These are phyloP conservation scores for Urophycis tenuis DNA, from an alignment of 2,797 vertebrate species.

Conservation along the genomic window DNA sequence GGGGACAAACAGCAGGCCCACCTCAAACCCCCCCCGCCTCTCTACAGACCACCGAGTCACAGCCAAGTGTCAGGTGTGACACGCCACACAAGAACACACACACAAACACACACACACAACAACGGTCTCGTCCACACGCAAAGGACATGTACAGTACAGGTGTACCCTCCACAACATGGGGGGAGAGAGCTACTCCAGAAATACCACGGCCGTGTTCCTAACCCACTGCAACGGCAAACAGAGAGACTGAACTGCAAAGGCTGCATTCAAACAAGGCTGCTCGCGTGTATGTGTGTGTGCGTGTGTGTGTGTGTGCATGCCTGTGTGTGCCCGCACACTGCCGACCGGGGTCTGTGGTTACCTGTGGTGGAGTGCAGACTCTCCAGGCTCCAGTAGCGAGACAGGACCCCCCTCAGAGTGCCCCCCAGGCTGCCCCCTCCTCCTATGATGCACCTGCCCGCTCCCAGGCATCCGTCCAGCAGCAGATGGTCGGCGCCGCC, in stretches of 20 bases:
- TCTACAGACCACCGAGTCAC: background rate
- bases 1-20: background rate
- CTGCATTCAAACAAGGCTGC: background rate
- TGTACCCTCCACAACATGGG: background rate
- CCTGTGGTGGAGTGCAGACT: slow-evolving; percentile 91
- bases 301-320: slow-evolving; percentile 1
- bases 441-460: slow-evolving; percentile 61
- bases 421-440: slow-evolving; percentile 62
- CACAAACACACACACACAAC: background rate
- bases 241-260: background rate
- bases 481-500: slow-evolving; percentile 6
- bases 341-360: slow-evolving; percentile 47
- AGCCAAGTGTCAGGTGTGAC: background rate
- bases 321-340: background rate
- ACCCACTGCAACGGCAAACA: background rate
- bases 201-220: background rate
- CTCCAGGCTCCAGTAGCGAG: slow-evolving; percentile 92
- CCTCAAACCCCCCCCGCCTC: background rate
- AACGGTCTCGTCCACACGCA: background rate
- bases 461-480: slow-evolving; percentile 46
- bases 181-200: background rate
- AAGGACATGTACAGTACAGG: background rate
- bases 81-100: background rate
- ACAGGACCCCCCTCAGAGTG: slow-evolving; percentile 80
- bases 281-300: slow-evolving; percentile 2